Base-by-base conservation (phyloP, 2,113 vertebrate genomes). In the Callopanchax toddi region DNA sequence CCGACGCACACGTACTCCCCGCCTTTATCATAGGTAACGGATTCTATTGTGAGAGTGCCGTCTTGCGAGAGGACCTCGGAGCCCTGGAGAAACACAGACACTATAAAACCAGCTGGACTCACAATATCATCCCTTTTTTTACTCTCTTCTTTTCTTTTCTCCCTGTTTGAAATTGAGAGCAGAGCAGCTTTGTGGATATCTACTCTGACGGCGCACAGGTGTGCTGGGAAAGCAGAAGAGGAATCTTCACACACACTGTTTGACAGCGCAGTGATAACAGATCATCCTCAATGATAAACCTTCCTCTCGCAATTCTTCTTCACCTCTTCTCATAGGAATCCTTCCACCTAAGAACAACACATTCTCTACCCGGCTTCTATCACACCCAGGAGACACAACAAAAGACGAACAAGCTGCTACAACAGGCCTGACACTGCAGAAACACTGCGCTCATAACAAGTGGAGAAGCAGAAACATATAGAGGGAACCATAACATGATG, bases 1-100 rank as follows among this genome's bases (percentile, higher is more conserved):
- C 92, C 93, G 46, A 92, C 87, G 42, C 95, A 97, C 2, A 74
- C 17, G 55, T 96, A 97, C 4, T 82, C 82, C 23, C 95, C 95
- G 0, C 88, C 84, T 0, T 92, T 71, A 1, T 84, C 71, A 17
- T 94, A 93, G 32, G 87, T 78, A 29, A 91, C 50, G 0, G 71
- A 34, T 11, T 45, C 36, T 22, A 95, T 71, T 0, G 73, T 68
- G 20, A 94, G 85, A 1, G 23, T 72, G 6, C 85, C 91, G 0
- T 67, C 76, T 25, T 85, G 72, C 6, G 88, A 90, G 16, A 93
- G 52, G 17, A 84, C 63, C 3, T 82, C 48, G 1, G 81, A 79
- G 42, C 78, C 92, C 93, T 95, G 74, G 3, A 54, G 51, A 32
- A 66, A 75, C 52, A 72, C 66, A 82, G 56, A 72, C 52, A 78